Percentiles rank a stretch among this genome's conserved stretches.
Evolutionary conservation across 2,797 vertebrate genomes (phyloP).

Genomic region (Gallinago stenura): DNA sequence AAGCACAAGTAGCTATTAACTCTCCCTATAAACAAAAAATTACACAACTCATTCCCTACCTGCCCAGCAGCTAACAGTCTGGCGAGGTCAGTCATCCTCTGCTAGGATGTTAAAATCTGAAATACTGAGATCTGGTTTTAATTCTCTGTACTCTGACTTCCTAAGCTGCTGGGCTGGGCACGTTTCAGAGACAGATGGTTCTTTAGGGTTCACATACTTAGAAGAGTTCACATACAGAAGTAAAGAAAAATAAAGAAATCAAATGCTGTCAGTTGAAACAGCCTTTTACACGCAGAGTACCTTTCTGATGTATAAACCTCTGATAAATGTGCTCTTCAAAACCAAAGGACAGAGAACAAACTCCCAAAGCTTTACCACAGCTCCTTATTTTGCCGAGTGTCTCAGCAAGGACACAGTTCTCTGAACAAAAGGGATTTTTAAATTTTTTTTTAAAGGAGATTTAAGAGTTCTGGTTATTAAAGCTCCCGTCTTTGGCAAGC

Average conservation of each 20-base stretch:
- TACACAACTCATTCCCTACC: neutral
- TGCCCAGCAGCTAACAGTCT: neutral
- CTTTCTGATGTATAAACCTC: neutral
- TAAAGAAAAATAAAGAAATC: slow-evolving; percentile 4
- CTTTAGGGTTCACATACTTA: slow-evolving; percentile 18
- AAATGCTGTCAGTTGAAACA: slow-evolving; percentile 9
- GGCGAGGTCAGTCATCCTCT: neutral
- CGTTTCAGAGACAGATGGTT: slow-evolving; percentile 31
- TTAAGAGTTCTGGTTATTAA: neutral
- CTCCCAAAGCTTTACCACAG: neutral
- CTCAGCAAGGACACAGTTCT: neutral
- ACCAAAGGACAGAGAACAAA: neutral
- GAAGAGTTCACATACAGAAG: slow-evolving; percentile 1
- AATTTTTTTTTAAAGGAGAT: neutral
- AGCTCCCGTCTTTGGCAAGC: neutral
- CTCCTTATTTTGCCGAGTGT: neutral
- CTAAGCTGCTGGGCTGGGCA: slow-evolving; percentile 47
- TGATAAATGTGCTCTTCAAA: neutral
- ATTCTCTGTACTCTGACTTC: slow-evolving; percentile 51
- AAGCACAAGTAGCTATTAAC: neutral
- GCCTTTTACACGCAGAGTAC: neutral
- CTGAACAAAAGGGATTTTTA: neutral
- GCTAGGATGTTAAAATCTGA: neutral
- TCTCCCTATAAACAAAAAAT: neutral
- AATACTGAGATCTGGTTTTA: slow-evolving; percentile 54